Evolutionary conservation across 2,888 invertebrate species (phyloP).

Genomic region (Euplagia quadripunctaria): DNA sequence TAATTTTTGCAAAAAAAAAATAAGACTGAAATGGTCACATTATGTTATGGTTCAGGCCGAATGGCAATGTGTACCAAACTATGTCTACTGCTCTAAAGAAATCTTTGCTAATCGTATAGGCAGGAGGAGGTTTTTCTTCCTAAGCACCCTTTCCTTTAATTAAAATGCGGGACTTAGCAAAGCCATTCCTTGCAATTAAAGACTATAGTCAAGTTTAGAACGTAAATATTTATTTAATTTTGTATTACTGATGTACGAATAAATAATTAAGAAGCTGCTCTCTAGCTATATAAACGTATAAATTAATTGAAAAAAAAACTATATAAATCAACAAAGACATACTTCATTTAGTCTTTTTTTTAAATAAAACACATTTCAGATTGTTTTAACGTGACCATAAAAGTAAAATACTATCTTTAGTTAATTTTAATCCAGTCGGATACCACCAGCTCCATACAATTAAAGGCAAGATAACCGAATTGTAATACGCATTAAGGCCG

Average conservation of each 20-base stretch:
- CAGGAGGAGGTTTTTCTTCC: too few relatives aligned
- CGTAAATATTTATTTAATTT: not conserved
- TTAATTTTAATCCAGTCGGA: constrained; percentile 62
- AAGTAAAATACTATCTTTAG: constrained; percentile 69
- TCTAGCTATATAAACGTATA: not conserved
- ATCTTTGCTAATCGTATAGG: too few relatives aligned
- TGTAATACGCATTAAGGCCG: constrained; percentile 69
- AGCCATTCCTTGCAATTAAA: constrained; percentile 4
- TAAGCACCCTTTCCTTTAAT: not conserved
- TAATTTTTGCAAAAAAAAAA: too few relatives aligned
- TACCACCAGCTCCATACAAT: constrained; percentile 62
- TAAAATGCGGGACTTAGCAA: not conserved
- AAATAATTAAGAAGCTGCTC: too few relatives aligned
- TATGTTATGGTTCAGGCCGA: too few relatives aligned
- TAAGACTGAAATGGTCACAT: too few relatives aligned
- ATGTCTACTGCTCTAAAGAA: too few relatives aligned
- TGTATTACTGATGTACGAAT: not conserved
- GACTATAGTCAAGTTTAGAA: not conserved
- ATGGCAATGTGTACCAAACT: too few relatives aligned
- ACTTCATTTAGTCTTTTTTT: not conserved
- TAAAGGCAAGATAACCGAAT: constrained; percentile 70
- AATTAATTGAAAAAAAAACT: not conserved
- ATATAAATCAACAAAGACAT: not conserved
- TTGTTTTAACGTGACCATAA: constrained; percentile 63
- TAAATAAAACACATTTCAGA: constrained; percentile 48